Evolutionary conservation across 2,797 vertebrate species (phyloP).

Genomic region (Poecilia picta): DNA sequence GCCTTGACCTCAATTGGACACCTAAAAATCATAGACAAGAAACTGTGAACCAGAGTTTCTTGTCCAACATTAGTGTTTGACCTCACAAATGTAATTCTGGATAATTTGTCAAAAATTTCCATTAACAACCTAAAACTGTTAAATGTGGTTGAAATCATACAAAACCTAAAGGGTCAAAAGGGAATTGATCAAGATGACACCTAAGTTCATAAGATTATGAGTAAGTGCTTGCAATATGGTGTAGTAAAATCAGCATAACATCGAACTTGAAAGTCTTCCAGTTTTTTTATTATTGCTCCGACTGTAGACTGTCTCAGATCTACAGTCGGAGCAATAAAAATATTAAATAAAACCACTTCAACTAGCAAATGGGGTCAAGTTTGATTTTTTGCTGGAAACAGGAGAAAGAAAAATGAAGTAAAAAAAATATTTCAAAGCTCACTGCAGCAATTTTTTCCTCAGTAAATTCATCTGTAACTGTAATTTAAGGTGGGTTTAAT

Average conservation of each 20-base stretch:
- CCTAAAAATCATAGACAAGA: background rate
- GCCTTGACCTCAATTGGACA: background rate
- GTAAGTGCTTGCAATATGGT: background rate
- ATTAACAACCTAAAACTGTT: background rate
- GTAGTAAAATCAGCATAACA: background rate
- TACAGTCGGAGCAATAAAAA: too few relatives aligned
- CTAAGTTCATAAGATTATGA: background rate
- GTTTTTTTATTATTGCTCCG: too few relatives aligned
- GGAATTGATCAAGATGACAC: background rate
- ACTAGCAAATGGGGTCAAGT: background rate
- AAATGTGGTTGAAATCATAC: background rate
- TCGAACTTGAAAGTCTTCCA: too few relatives aligned
- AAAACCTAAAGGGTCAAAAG: background rate
- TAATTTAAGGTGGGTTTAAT: background rate
- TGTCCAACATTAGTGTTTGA: background rate
- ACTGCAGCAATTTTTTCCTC: background rate
- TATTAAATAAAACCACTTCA: background rate
- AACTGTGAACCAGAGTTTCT: background rate
- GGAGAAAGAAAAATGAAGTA: background rate
- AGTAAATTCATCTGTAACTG: background rate
- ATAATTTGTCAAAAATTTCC: background rate
- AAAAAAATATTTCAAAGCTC: background rate
- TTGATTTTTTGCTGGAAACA: background rate
- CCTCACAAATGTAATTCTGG: background rate
- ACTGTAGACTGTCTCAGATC: too few relatives aligned